Conservation (phyloP, 2,797 vertebrate genomes). For the Microctenopoma stevenorrisi region DNA sequence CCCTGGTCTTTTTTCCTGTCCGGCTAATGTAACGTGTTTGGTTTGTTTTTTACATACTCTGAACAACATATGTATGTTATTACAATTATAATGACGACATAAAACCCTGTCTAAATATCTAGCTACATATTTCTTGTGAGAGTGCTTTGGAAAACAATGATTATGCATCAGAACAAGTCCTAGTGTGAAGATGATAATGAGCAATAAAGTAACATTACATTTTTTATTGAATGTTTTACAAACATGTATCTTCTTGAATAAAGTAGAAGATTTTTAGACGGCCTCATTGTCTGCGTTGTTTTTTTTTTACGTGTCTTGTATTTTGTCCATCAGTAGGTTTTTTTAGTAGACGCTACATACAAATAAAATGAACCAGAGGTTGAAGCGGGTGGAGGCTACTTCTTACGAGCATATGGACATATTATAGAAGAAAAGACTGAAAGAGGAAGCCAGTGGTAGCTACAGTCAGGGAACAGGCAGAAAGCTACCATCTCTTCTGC, state of each 20-base stretch:
- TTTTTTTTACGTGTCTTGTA: constrained; percentile 22
- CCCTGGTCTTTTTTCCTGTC: constrained; percentile 61
- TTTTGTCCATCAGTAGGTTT: not conserved
- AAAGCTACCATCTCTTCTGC: constrained; percentile 28
- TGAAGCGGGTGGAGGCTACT: too few relatives aligned
- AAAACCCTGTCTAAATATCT: constrained; percentile 78
- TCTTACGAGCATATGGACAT: too few relatives aligned
- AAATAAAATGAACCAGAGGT: too few relatives aligned
- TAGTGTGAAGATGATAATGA: constrained; percentile 81
- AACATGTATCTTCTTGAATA: constrained; percentile 85
- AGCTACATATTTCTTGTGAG: constrained; percentile 79
- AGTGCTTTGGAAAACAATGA: constrained; percentile 77
- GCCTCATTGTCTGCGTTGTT: constrained; percentile 42
- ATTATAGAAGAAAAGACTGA: not conserved
- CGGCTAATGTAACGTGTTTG: constrained; percentile 67
- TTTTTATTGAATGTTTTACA: constrained; percentile 90
- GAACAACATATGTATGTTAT: constrained; percentile 69
- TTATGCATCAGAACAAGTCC: constrained; percentile 86
- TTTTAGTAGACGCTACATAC: too few relatives aligned
- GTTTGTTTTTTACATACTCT: constrained; percentile 76
- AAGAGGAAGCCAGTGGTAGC: constrained; percentile 12
- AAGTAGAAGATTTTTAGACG: constrained; percentile 87
- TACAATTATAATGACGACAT: constrained; percentile 66
- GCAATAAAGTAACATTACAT: constrained; percentile 86
- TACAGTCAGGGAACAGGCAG: constrained; percentile 18